These are phyloP conservation scores for Chelonia mydas DNA, from an alignment of 2,797 vertebrate genomes.

Conservation along the genomic window DNA sequence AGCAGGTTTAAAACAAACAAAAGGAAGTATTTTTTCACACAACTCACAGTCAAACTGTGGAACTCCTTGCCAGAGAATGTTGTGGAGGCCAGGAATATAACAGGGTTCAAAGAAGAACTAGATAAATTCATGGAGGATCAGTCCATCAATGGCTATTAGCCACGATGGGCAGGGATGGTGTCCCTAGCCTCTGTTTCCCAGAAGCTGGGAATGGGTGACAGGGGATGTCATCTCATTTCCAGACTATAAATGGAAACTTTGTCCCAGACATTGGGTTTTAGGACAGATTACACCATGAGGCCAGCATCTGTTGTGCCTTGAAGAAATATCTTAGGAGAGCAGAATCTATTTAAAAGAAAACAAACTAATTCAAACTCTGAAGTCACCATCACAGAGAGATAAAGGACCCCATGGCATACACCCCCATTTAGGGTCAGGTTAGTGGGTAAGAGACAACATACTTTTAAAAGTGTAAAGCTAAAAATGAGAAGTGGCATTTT, in stretches of 20 bases:
- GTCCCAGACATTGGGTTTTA: neutral
- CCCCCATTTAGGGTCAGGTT: neutral
- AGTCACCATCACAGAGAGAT: neutral
- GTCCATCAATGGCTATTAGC: too few species aligned
- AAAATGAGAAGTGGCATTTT: neutral
- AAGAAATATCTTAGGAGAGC: conserved; percentile 21
- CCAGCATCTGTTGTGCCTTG: conserved; percentile 16
- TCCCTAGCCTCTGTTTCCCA: too few species aligned
- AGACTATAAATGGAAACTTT: neutral
- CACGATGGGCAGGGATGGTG: too few species aligned
- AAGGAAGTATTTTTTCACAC: too few species aligned
- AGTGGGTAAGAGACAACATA: neutral
- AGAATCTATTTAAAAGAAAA: conserved; percentile 23
- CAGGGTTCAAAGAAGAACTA: too few species aligned
- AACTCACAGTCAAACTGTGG: too few species aligned
- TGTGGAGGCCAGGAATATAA: too few species aligned
- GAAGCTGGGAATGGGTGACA: too few species aligned
- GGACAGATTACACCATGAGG: neutral
- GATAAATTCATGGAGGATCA: too few species aligned
- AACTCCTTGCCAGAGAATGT: too few species aligned
- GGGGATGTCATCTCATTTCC: neutral
- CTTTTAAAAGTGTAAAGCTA: neutral
- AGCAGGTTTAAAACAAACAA: too few species aligned
- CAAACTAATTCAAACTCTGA: conserved; percentile 13
- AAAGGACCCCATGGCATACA: neutral